Base-by-base conservation (phyloP, 1,140 invertebrate genomes). In the Rhagoletis zephyria region DNA sequence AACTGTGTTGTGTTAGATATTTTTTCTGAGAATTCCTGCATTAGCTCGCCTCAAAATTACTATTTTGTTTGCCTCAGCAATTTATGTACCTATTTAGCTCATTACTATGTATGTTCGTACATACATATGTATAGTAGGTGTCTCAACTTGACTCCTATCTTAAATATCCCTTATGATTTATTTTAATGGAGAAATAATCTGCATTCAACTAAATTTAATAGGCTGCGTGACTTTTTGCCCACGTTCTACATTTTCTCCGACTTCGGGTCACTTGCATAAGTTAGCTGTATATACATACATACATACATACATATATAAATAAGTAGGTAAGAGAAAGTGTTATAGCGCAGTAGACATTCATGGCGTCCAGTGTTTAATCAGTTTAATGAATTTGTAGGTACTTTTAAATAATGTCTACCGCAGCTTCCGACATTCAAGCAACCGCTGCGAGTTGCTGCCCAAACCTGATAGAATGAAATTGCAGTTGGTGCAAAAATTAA, bases 331-430 rank as follows among this genome's bases (percentile, higher is more conserved):
- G 64, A 67, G 0, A 74, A 70, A 74, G 67, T 74, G 67, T 42
- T 42, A 7, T 1, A 3, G 10, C 40, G 42, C 10, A 59, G 51
- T 59, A 30, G n/a, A 10, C 6, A 14, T 40, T 14, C 64, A 30
- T 30, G 64, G 30, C 1, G 16, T 19, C 42, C 45, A 7, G 45
- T 4, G 40, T 45, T 48, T 74, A 74, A 74, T 74, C 42, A 42
- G 10, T 48, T 74, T 74, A 74, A 48, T 74, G 42, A 74, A 74
- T 74, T 74, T 48, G 9, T 48, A 48, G 42, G 40, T 74, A 74
- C 67, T 16, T 42, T 74, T 14, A 48, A 74, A 70, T 48, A 14
- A 74, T 16, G 40, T 48, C 67, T 74, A n/a, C 16, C 40, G 45
- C 12, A 74, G 16, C 67, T 70, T 70, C 30, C 40, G 16, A 65